phyloP scores from a whole-genome alignment of 2,888 invertebrate genomes.

The Cacoxenus indagator region DNA sequence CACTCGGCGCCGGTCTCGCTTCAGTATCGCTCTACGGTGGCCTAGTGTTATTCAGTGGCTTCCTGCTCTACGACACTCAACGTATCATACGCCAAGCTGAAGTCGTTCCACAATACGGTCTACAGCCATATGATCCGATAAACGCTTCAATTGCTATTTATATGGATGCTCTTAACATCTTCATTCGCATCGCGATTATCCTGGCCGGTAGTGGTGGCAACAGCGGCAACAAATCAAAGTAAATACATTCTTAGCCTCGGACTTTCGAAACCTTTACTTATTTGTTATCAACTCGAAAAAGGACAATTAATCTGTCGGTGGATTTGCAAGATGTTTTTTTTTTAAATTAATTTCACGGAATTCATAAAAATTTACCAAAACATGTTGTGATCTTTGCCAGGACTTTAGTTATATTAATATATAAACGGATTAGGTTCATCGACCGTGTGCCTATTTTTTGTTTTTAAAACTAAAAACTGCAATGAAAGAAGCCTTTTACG shows the following conservation, averaged over 20 bases:
- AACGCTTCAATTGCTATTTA: conserved; percentile 95
- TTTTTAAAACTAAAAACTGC: too few species aligned
- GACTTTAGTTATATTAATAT: neutral
- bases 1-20: conserved; percentile 89
- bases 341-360: neutral
- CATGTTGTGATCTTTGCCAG: neutral
- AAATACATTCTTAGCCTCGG: too few species aligned
- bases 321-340: too few species aligned
- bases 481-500: too few species aligned
- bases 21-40: conserved; percentile 96
- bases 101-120: conserved; percentile 78
- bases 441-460: too few species aligned
- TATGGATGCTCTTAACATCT: conserved; percentile 96
- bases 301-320: too few species aligned
- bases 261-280: too few species aligned
- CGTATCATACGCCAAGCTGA: conserved; percentile 90
- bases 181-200: conserved; percentile 92
- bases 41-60: conserved; percentile 91
- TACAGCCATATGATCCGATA: conserved; percentile 89
- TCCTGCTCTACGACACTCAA: conserved; percentile 96
- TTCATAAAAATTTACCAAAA: neutral
- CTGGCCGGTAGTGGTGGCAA: conserved; percentile 81
- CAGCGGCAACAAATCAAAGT: conserved; percentile 77
- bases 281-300: too few species aligned
- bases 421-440: too few species aligned